These are phyloP conservation scores for Morpho deidamia DNA, from an alignment of 2,888 invertebrate species.

Conservation along the genomic window DNA sequence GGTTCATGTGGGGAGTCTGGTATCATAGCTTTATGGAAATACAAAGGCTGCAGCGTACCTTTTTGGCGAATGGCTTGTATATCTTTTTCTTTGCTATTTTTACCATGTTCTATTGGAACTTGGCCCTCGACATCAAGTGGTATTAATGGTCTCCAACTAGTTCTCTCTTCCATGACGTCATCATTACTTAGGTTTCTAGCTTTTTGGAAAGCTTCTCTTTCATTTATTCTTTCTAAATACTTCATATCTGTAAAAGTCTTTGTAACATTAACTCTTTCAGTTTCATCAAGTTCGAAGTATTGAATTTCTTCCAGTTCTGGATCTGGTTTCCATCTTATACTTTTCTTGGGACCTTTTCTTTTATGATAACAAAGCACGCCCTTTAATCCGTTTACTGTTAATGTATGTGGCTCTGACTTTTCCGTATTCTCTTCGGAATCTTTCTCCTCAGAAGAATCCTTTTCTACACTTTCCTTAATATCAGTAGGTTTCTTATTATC, in stretches of 20 bases:
- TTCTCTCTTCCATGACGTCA: constrained; percentile 90
- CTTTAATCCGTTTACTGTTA: constrained; percentile 80
- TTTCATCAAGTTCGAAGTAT: constrained; percentile 97
- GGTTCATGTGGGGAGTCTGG: constrained; percentile 94
- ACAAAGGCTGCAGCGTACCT: constrained; percentile 88
- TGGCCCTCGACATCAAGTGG: constrained; percentile 83
- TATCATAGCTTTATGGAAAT: constrained; percentile 88
- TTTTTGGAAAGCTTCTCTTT: constrained; percentile 89
- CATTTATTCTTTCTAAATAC: constrained; percentile 90
- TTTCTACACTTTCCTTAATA: constrained; percentile 38
- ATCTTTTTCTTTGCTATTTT: constrained; percentile 90
- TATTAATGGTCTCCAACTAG: constrained; percentile 85
- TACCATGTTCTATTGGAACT: constrained; percentile 82
- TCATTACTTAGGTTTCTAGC: constrained; percentile 86
- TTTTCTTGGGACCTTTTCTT: constrained; percentile 87
- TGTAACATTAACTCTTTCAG: constrained; percentile 96
- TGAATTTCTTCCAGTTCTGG: constrained; percentile 87
- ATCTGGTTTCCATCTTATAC: constrained; percentile 90
- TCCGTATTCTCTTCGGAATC: constrained; percentile 55
- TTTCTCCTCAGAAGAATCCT: constrained; percentile 20
- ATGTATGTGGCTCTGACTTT: constrained; percentile 55
- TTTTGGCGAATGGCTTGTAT: constrained; percentile 93
- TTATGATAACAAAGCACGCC: constrained; percentile 87
- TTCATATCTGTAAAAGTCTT: constrained; percentile 95
- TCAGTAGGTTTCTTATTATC: constrained; percentile 41